Percentiles rank a stretch among this genome's conserved stretches.
These are phyloP conservation scores for Lepidotrigona ventralis DNA, from an alignment of 1,140 invertebrate genomes.

Conservation along the genomic window DNA sequence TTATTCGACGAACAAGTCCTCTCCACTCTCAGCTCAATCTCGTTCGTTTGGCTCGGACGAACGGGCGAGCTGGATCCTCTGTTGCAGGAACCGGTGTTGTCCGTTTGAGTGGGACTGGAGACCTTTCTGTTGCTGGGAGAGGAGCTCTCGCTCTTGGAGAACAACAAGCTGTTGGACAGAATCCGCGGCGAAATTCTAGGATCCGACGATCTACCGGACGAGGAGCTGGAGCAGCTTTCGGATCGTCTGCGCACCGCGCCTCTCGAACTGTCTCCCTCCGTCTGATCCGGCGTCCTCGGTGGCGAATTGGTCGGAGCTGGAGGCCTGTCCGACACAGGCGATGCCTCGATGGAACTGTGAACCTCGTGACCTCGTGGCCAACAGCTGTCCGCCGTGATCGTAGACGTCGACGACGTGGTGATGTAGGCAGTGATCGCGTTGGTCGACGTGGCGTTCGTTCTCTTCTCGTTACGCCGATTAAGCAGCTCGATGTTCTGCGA, in stretches of 20 bases:
- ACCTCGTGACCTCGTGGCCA: conserved; percentile 52
- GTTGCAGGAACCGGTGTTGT: conserved; percentile 66
- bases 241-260: conserved; percentile 67
- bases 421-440: conserved; percentile 34
- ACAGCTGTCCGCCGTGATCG: conserved; percentile 43
- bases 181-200: conserved; percentile 52
- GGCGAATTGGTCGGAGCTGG: conserved; percentile 64
- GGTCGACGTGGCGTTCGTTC: conserved; percentile 45
- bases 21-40: conserved; percentile 57
- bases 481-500: conserved; percentile 77
- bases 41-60: conserved; percentile 52
- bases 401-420: conserved; percentile 47
- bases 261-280: conserved; percentile 40
- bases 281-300: conserved; percentile 61
- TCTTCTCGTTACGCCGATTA: conserved; percentile 75
- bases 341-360: conserved; percentile 47
- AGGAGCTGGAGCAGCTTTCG: conserved; percentile 74
- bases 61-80: conserved; percentile 42
- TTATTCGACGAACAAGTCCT: conserved; percentile 52
- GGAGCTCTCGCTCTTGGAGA: conserved; percentile 41
- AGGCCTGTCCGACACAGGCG: conserved; percentile 53
- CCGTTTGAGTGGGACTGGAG: conserved; percentile 76
- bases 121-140: conserved; percentile 62
- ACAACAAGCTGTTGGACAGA: conserved; percentile 38
- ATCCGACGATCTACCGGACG: conserved; percentile 68